Conservation (phyloP, 2,888 invertebrate species). For the Epistrophe grossulariae region DNA sequence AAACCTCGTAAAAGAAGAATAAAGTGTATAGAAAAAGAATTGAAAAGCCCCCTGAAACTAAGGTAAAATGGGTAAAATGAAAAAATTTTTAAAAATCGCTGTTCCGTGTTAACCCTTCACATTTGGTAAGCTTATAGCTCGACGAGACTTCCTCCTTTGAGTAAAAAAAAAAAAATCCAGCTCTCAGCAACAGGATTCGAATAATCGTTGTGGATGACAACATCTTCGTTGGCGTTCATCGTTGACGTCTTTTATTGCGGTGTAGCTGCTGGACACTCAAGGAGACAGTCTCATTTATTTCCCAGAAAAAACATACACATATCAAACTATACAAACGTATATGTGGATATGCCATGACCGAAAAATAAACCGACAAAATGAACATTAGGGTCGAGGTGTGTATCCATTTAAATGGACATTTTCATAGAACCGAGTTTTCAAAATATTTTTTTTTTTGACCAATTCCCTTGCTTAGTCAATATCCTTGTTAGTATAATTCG, state of each 20-base stretch:
- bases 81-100: conserved; percentile 7
- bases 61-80: conserved; percentile 15
- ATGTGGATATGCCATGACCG: conserved; percentile 10
- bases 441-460: neutral
- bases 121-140: conserved; percentile 34
- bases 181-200: conserved; percentile 54
- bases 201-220: conserved; percentile 1
- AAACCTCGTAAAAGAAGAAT: conserved; percentile 23
- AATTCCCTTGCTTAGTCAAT: neutral
- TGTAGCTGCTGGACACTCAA: conserved; percentile 51
- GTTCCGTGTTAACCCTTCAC: conserved; percentile 41
- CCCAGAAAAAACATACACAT: conserved; percentile 10
- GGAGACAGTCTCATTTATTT: conserved; percentile 59
- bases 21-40: conserved; percentile 41
- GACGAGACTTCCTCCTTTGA: conserved; percentile 33
- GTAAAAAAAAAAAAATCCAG: neutral
- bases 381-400: conserved; percentile 41
- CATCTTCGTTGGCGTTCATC: conserved; percentile 18
- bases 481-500: conserved; percentile 52
- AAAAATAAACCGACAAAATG: conserved; percentile 30
- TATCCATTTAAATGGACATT: conserved; percentile 54
- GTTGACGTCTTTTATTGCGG: conserved; percentile 17
- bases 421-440: neutral
- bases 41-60: conserved; percentile 11
- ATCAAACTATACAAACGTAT: neutral